These are phyloP conservation scores for Baronia brevicornis DNA, from an alignment of 2,888 invertebrate species.

Conservation along the genomic window DNA sequence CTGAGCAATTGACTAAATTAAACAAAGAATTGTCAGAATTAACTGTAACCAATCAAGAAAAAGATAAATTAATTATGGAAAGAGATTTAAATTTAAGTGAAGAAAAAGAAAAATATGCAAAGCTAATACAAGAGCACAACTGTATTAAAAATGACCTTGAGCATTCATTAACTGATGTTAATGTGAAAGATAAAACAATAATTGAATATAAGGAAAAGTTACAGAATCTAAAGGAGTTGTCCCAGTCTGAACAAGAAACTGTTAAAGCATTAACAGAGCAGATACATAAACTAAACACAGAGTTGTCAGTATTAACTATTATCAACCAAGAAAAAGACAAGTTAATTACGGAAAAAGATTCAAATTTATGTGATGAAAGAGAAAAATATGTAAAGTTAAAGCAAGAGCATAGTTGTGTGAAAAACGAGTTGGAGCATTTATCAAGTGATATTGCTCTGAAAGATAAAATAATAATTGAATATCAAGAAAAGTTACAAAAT, in stretches of 20 bases:
- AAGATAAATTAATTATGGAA: constrained; percentile 3
- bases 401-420: constrained; percentile 2
- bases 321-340: constrained; percentile 23
- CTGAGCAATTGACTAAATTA: too few relatives aligned
- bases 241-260: not conserved
- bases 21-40: constrained; percentile 12
- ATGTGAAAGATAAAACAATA: constrained; percentile 6
- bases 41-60: too few relatives aligned
- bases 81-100: constrained; percentile 8
- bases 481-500: constrained; percentile 21
- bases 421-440: not conserved
- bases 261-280: constrained; percentile 3
- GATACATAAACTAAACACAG: too few relatives aligned
- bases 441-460: constrained; percentile 14
- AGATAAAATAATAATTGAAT: constrained; percentile 21
- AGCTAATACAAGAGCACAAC: constrained; percentile 19
- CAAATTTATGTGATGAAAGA: constrained; percentile 8
- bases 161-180: not conserved
- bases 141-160: constrained; percentile 2
- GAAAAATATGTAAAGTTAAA: constrained; percentile 1
- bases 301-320: too few relatives aligned
- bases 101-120: constrained; percentile 23
- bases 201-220: constrained; percentile 12
- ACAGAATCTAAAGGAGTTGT: constrained; percentile 23
- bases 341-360: constrained; percentile 24